Evolutionary conservation across 2,797 vertebrate genomes (phyloP), one percentile per base, ranked within the genome.

Genomic region (Siniperca undulata): DNA sequence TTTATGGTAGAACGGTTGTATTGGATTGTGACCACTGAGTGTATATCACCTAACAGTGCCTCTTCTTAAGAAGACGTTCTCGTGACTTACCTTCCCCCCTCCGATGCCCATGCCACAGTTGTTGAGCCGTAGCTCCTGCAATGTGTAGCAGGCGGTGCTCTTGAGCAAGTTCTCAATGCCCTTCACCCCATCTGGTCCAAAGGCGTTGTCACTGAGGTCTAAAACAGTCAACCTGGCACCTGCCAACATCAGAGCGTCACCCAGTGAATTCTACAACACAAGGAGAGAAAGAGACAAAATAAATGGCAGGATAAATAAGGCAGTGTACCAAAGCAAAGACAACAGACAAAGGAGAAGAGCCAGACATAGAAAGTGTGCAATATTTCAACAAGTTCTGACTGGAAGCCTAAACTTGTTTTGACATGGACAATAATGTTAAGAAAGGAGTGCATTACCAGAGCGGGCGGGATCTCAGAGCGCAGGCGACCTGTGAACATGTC

Each of bases 71-170:
- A 70, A 55, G 1, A 11, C 0, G 1, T 50, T 48, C 3, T 22
- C 5, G 2, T 16, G 34, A 74, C 74, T 88, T 88, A 98, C 99
- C 97, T 99, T 99, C 34, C 98, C 99, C 3, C 99, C 99, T 9
- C 97, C 98, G 2, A 98, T 97, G 78, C 99, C 99, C 98, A 99
- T 98, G 86, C 99, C 99, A n/a, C 98, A 99, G 95, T 99, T 99
- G 93, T 99, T 99, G 75, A 99, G 97, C 66, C 96, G 96, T 30
- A 99, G 96, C 14, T 99, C 97, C 62, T 97, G 96, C 14, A 99
- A 86, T 0, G 97, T 97, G 95, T 97, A 97, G 86, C 98, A 99
- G 0, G 96, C 78, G 0, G 94, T 68, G 90, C 98, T 99, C 93
- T 97, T 97, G 50, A 99, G 96, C 86, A 99, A 87, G 0, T 88